Percentiles rank a stretch among this genome's conserved stretches.
Evolutionary conservation across 2,113 vertebrate genomes (phyloP).

Genomic region (Calcarius ornatus): DNA sequence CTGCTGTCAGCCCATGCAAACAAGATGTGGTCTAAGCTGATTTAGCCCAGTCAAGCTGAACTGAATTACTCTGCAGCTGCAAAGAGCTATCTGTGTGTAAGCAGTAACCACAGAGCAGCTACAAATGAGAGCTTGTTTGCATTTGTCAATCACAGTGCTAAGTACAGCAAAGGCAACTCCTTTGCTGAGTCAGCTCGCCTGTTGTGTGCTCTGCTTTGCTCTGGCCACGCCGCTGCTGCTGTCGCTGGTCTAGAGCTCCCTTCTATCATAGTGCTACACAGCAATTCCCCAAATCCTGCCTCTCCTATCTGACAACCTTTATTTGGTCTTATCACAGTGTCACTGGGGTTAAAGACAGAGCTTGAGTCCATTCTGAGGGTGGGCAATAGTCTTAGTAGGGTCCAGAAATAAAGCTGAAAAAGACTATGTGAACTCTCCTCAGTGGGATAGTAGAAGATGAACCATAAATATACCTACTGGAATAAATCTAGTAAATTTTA

Average conservation of each 20-base stretch:
- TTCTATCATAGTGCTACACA: fast-evolving
- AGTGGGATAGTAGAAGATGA: not conserved
- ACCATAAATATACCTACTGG: not conserved
- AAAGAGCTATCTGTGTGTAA: not conserved
- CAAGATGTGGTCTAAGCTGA: not conserved
- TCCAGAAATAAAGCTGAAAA: not conserved
- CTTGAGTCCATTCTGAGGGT: not conserved
- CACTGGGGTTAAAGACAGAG: not conserved
- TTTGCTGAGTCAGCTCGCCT: not conserved
- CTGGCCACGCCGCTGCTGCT: not conserved
- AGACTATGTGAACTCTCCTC: not conserved
- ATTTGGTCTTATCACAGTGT: not conserved
- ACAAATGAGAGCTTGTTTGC: not conserved
- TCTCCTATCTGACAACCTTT: not conserved
- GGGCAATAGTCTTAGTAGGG: not conserved
- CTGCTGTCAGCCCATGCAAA: not conserved
- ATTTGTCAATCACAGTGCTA: not conserved
- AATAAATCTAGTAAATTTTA: not conserved
- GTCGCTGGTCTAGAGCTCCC: not conserved
- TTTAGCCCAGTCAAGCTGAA: not conserved
- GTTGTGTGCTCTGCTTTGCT: fast-evolving
- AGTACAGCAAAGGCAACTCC: not conserved
- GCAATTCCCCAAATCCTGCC: not conserved
- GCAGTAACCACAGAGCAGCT: not conserved
- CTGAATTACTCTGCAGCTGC: not conserved